Evolutionary conservation across 2,113 vertebrate species (phyloP).

Genomic region (Puma concolor): DNA sequence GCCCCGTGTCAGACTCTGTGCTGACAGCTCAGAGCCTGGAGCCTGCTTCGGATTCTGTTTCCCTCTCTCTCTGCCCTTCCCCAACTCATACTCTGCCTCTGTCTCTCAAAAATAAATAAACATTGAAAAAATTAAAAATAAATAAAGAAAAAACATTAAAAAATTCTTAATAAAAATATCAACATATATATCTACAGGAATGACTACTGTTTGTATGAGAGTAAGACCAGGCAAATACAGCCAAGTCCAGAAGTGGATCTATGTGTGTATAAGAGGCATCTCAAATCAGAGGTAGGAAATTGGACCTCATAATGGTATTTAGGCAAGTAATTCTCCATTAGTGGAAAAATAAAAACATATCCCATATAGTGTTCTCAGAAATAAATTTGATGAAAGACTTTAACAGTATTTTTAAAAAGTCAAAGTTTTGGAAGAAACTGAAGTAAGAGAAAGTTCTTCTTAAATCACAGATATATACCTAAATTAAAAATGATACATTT

Average conservation of each 20-base stretch:
- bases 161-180: neutral
- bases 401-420: neutral
- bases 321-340: neutral
- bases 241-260: neutral
- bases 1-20: no score
- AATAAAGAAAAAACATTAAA: no score
- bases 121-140: neutral
- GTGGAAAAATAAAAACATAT: neutral
- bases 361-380: neutral
- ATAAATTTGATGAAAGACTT: neutral
- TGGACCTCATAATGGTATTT: neutral
- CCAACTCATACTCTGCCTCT: no score
- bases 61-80: no score
- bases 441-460: neutral
- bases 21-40: no score
- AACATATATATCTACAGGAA: neutral
- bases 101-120: no score
- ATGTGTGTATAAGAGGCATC: neutral
- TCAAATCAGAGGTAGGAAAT: neutral
- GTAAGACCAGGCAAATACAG: neutral
- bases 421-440: neutral
- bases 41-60: no score
- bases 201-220: neutral
- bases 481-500: neutral
- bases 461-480: neutral